These are phyloP conservation scores for Orthonyx spaldingii DNA, from an alignment of 2,113 vertebrate species.

Conservation along the genomic window DNA sequence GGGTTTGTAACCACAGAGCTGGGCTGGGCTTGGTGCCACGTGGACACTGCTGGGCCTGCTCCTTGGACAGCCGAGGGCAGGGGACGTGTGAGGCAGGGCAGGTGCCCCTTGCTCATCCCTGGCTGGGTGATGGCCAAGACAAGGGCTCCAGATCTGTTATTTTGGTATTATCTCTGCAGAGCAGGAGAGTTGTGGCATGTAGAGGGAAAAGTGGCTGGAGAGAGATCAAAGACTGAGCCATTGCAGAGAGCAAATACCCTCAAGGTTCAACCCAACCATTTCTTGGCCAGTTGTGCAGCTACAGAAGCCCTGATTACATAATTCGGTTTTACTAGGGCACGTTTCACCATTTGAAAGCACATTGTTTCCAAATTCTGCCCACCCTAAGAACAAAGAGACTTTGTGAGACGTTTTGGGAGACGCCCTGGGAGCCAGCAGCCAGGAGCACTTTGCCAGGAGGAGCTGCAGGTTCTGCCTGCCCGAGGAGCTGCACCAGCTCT, in stretches of 20 bases:
- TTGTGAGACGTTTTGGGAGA: background rate
- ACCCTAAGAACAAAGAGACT: background rate
- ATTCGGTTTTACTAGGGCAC: background rate
- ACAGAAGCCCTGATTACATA: background rate
- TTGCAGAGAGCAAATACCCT: background rate
- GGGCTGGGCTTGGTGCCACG: background rate
- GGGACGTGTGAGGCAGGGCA: background rate
- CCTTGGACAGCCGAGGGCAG: background rate
- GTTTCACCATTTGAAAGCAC: background rate
- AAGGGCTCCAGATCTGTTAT: background rate
- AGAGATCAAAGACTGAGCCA: background rate
- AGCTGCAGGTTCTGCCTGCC: background rate
- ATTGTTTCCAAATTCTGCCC: background rate
- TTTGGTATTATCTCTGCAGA: background rate
- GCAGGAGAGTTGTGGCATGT: accelerated
- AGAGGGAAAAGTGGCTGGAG: background rate
- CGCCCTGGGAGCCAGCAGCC: background rate
- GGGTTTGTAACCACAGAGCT: background rate
- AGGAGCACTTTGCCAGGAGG: background rate
- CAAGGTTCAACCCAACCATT: background rate
- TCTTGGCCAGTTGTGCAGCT: background rate
- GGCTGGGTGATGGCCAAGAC: accelerated
- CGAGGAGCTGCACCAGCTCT: background rate
- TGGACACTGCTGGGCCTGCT: background rate
- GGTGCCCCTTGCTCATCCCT: background rate